phyloP scores from a whole-genome alignment of 2,888 invertebrate species.

The Stenoptilia bipunctidactyla region DNA sequence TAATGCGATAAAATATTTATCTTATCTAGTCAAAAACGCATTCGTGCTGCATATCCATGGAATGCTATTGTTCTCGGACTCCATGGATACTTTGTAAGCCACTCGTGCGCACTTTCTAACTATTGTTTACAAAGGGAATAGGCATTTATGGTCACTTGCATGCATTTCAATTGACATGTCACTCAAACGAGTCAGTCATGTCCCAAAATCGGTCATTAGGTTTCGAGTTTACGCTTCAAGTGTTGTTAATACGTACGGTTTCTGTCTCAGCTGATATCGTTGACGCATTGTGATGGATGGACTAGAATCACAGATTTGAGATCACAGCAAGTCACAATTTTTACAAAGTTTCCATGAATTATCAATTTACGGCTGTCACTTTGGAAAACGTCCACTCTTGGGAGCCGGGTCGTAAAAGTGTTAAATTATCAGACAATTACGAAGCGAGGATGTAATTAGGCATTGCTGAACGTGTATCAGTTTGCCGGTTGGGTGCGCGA shows the following conservation, averaged over 20 bases:
- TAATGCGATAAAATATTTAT: neutral
- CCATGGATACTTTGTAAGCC: neutral
- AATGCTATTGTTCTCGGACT: slow-evolving; percentile 23
- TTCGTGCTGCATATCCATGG: slow-evolving; percentile 21
- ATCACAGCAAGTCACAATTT: slow-evolving; percentile 36
- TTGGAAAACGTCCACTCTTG: slow-evolving; percentile 36
- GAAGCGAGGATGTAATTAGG: slow-evolving; percentile 56
- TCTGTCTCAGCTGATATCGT: slow-evolving; percentile 63
- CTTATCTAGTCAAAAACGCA: neutral
- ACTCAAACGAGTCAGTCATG: slow-evolving; percentile 28
- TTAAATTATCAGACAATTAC: slow-evolving; percentile 48
- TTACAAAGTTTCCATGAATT: slow-evolving; percentile 39
- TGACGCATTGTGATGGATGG: slow-evolving; percentile 48
- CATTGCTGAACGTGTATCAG: slow-evolving; percentile 59
- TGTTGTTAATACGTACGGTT: slow-evolving; percentile 50
- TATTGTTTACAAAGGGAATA: slow-evolving; percentile 37
- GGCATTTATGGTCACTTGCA: slow-evolving; percentile 27
- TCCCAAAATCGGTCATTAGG: slow-evolving; percentile 25
- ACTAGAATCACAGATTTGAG: slow-evolving; percentile 24
- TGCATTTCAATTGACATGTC: slow-evolving; percentile 28
- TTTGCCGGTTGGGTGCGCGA: slow-evolving; percentile 61
- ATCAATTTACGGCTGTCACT: slow-evolving; percentile 20
- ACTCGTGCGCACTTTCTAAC: slow-evolving; percentile 33
- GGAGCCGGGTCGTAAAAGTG: slow-evolving; percentile 31
- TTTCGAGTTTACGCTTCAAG: slow-evolving; percentile 23